A percentile compares a stretch with the other conserved stretches of the same genome.
Evolutionary conservation across 2,113 vertebrate species (phyloP).

Genomic region (Loxodonta africana): DNA sequence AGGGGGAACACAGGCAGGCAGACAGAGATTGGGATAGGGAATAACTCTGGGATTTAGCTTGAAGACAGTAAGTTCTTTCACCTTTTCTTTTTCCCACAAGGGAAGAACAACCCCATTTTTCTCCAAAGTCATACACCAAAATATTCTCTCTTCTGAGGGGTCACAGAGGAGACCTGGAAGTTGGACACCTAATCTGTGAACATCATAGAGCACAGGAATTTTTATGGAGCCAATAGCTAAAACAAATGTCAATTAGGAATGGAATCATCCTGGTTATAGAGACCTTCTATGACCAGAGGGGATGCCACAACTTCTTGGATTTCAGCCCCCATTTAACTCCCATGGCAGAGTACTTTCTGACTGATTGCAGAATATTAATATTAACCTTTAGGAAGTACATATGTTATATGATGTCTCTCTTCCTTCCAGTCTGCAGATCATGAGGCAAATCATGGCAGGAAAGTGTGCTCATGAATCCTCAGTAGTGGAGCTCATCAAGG

Average conservation of each 20-base stretch:
- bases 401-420: constrained; percentile 31
- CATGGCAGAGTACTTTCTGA: constrained; percentile 24
- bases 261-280: background rate
- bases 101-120: background rate
- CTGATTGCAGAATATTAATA: background rate
- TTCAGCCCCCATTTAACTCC: background rate
- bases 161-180: background rate
- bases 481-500: constrained; percentile 71
- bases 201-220: constrained; percentile 26
- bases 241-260: constrained; percentile 3
- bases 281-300: background rate
- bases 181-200: constrained; percentile 18
- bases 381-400: constrained; percentile 27
- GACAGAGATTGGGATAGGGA: background rate
- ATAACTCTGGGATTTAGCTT: constrained; percentile 63
- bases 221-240: constrained; percentile 26
- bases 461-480: constrained; percentile 72
- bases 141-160: constrained; percentile 14
- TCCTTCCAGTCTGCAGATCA: constrained; percentile 80
- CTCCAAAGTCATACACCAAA: constrained; percentile 9
- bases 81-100: background rate
- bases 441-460: constrained; percentile 79
- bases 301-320: background rate
- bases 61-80: constrained; percentile 49
- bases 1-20: background rate